Percentiles rank a stretch among this genome's conserved stretches.
These are phyloP conservation scores for Anthonomus grandis DNA, from an alignment of 1,140 invertebrate species.

Conservation along the genomic window DNA sequence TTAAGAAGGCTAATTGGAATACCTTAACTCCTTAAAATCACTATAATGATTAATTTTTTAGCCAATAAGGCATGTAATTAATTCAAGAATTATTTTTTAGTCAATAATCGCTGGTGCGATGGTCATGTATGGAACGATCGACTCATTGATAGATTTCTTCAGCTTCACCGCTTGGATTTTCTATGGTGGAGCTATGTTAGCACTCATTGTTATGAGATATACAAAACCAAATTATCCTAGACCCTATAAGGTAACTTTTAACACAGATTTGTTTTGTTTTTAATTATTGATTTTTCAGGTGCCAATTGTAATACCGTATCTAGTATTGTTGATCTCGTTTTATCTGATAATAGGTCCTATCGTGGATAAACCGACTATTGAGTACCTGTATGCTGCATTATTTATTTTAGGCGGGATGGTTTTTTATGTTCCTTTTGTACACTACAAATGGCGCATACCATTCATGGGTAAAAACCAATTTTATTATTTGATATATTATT, in stretches of 20 bases:
- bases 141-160: conserved; percentile 91
- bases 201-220: conserved; percentile 81
- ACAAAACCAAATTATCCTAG: conserved; percentile 83
- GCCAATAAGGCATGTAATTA: too few species aligned
- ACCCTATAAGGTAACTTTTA: conserved; percentile 70
- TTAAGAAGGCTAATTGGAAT: too few species aligned
- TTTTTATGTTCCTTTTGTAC: conserved; percentile 91
- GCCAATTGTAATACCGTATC: conserved; percentile 83
- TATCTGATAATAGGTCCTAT: conserved; percentile 93
- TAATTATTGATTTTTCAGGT: conserved; percentile 58
- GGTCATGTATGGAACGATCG: conserved; percentile 85
- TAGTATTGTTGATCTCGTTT: conserved; percentile 82
- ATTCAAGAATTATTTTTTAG: too few species aligned
- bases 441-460: conserved; percentile 75
- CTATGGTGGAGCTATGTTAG: conserved; percentile 86
- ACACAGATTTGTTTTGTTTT: not conserved
- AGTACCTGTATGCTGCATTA: conserved; percentile 85
- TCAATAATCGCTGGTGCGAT: conserved; percentile 73
- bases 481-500: not conserved
- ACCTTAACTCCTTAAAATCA: too few species aligned
- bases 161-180: conserved; percentile 95
- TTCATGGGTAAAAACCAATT: conserved; percentile 70
- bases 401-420: conserved; percentile 86
- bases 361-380: conserved; percentile 83
- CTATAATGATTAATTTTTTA: too few species aligned